Percentiles rank a stretch among this genome's conserved stretches.
phyloP scores from a whole-genome alignment of 2,888 invertebrate genomes.

The Tanytarsus gracilentus region DNA sequence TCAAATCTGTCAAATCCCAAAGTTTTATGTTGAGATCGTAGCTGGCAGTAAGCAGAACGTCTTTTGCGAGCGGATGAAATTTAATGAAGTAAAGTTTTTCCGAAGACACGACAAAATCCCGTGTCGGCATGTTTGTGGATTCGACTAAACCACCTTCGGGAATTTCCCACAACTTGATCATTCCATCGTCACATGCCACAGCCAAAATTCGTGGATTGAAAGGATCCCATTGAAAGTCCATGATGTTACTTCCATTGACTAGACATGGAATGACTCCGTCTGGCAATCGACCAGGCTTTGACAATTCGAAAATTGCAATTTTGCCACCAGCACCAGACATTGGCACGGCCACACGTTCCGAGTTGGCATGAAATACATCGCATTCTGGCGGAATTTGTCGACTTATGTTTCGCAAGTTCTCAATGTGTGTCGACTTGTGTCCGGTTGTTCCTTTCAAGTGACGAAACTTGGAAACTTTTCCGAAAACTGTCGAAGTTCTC shows the following conservation, averaged over 20 bases:
- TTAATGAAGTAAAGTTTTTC: slow-evolving; percentile 89
- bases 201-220: slow-evolving; percentile 71
- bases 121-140: slow-evolving; percentile 66
- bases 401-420: slow-evolving; percentile 83
- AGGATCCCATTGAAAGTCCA: slow-evolving; percentile 94
- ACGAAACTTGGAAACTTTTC: slow-evolving; percentile 82
- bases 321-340: slow-evolving; percentile 85
- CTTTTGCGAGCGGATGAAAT: slow-evolving; percentile 80
- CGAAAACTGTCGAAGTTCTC: slow-evolving; percentile 76
- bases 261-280: slow-evolving; percentile 80
- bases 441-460: slow-evolving; percentile 84
- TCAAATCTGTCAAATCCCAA: slow-evolving; percentile 66
- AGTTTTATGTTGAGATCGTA: slow-evolving; percentile 83
- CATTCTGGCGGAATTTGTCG: slow-evolving; percentile 89
- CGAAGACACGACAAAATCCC: slow-evolving; percentile 65
- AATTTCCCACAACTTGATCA: slow-evolving; percentile 69
- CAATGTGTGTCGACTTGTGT: slow-evolving; percentile 84
- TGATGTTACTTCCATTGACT: slow-evolving; percentile 78
- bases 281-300: slow-evolving; percentile 63
- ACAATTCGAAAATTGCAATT: slow-evolving; percentile 75
- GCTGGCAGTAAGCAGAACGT: slow-evolving; percentile 79
- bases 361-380: slow-evolving; percentile 86
- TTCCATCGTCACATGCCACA: slow-evolving; percentile 85
- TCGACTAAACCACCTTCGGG: slow-evolving; percentile 63
- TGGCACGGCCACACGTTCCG: slow-evolving; percentile 80